Evolutionary conservation across 2,888 invertebrate species (phyloP).

Genomic region (Amiota minor): DNA sequence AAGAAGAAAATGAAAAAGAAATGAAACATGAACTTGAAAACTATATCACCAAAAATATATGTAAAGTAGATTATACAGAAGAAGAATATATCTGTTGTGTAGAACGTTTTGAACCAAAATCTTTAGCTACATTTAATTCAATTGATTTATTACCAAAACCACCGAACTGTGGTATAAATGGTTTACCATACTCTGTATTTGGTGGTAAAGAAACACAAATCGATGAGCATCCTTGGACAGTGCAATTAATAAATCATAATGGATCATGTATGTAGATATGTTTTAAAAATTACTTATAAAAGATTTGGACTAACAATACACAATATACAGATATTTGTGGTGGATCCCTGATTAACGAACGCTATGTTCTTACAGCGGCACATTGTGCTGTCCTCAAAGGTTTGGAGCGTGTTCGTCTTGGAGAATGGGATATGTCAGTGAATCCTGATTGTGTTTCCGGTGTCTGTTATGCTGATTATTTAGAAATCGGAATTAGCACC

Average conservation of each 20-base stretch:
- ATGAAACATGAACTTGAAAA: not conserved
- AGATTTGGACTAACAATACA: not conserved
- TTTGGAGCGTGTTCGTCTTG: not conserved
- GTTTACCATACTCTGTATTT: not conserved
- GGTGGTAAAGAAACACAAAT: not conserved
- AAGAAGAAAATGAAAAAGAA: not conserved
- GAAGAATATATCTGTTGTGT: conserved; percentile 6
- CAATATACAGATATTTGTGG: conserved; percentile 5
- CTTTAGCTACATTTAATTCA: not conserved
- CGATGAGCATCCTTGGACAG: not conserved
- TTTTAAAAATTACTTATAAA: not conserved
- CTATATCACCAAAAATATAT: too few species aligned
- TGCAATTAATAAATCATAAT: not conserved
- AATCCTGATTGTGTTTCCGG: not conserved
- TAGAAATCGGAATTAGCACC: not conserved
- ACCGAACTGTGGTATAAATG: not conserved
- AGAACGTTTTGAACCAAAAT: not conserved
- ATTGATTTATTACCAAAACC: not conserved
- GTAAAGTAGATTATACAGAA: too few species aligned
- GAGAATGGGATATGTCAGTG: conserved; percentile 10
- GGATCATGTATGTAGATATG: not conserved
- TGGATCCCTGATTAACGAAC: conserved; percentile 7
- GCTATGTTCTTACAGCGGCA: conserved; percentile 10
- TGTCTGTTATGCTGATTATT: not conserved
- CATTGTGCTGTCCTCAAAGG: not conserved